Evolutionary conservation across 1,140 invertebrate species (phyloP).

Genomic region (Lasioglossum baleicum): DNA sequence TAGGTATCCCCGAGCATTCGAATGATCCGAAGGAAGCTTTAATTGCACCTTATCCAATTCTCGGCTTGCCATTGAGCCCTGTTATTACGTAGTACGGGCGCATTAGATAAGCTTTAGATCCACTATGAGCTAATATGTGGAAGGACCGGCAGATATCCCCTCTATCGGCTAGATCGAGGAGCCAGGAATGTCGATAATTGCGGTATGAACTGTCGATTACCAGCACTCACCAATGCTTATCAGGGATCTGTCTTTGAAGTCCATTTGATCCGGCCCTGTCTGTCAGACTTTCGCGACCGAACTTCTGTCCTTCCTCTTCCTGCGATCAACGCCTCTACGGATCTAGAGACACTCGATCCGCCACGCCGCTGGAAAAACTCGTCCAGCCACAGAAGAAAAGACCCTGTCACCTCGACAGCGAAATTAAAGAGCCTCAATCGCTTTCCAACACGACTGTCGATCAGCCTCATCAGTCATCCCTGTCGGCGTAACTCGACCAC

Average conservation of each 20-base stretch:
- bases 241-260: conserved; percentile 39
- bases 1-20: not conserved
- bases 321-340: conserved; percentile 26
- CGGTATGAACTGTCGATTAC: conserved; percentile 39
- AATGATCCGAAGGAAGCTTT: conserved; percentile 34
- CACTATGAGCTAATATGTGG: conserved; percentile 37
- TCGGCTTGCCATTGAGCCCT: conserved; percentile 14
- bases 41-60: conserved; percentile 35
- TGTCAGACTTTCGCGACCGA: conserved; percentile 27
- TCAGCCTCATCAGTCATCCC: conserved; percentile 32
- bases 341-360: conserved; percentile 37
- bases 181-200: conserved; percentile 43
- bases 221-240: conserved; percentile 15
- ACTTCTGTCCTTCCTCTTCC: conserved; percentile 16
- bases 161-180: conserved; percentile 39
- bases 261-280: conserved; percentile 40
- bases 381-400: conserved; percentile 40
- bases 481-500: not conserved
- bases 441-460: conserved; percentile 31
- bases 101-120: conserved; percentile 42
- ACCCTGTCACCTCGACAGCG: conserved; percentile 23
- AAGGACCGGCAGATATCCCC: conserved; percentile 24
- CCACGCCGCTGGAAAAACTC: conserved; percentile 17
- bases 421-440: conserved; percentile 32
- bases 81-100: conserved; percentile 28